phyloP scores from a whole-genome alignment of 2,797 vertebrate genomes.

The Thunnus albacares region DNA sequence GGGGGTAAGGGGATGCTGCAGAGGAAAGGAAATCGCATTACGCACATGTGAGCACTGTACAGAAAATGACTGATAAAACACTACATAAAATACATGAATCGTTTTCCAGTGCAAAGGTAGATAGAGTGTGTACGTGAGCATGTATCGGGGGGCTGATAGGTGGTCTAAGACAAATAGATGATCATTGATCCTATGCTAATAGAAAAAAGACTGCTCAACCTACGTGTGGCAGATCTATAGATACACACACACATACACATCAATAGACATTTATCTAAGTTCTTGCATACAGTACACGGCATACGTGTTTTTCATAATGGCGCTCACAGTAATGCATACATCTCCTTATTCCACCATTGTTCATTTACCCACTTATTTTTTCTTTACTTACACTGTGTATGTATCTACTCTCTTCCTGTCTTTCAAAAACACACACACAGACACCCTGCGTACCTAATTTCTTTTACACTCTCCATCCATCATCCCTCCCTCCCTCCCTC shows the following conservation, averaged over 20 bases:
- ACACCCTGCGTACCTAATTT: slow-evolving; percentile 30
- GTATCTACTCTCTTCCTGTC: background rate
- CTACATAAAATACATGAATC: slow-evolving; percentile 42
- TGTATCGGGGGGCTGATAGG: background rate
- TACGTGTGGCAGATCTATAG: background rate
- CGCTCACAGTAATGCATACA: slow-evolving; percentile 25
- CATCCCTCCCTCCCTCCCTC: slow-evolving; percentile 24
- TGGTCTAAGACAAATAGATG: slow-evolving; percentile 8
- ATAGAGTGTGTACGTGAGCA: slow-evolving; percentile 4
- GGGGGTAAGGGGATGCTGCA: slow-evolving; percentile 41
- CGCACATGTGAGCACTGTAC: slow-evolving; percentile 20
- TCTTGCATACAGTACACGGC: slow-evolving; percentile 29
- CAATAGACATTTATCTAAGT: slow-evolving; percentile 51
- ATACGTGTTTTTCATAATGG: slow-evolving; percentile 57
- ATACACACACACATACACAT: slow-evolving; percentile 19
- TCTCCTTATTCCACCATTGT: slow-evolving; percentile 17
- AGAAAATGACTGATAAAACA: slow-evolving; percentile 35
- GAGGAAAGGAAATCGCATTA: slow-evolving; percentile 37
- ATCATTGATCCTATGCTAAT: slow-evolving; percentile 24
- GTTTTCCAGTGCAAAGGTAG: background rate
- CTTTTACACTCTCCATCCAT: slow-evolving; percentile 36
- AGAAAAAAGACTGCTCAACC: slow-evolving; percentile 1
- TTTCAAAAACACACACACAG: slow-evolving; percentile 28
- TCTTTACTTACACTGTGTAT: background rate
- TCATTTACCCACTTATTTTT: background rate